Evolutionary conservation across 2,113 vertebrate genomes (phyloP).

Genomic region (Gallinago media): DNA sequence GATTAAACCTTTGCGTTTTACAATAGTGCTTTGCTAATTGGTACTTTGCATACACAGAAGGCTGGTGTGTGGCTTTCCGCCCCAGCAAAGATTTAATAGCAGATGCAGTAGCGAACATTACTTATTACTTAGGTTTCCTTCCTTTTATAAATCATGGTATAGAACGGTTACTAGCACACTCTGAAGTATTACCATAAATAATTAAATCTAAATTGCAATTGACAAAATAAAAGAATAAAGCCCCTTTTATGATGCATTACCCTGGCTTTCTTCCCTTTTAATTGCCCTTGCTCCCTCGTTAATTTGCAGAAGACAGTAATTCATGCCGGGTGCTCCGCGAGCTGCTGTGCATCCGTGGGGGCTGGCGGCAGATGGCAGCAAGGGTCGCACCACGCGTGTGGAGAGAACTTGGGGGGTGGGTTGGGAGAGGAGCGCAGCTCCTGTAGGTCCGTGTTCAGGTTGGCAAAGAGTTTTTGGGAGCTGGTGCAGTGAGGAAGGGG

Average conservation of each 20-base stretch:
- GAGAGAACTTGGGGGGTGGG: accelerated
- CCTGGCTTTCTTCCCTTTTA: constrained; percentile 22
- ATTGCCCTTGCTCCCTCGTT: constrained; percentile 20
- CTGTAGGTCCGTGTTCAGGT: accelerated
- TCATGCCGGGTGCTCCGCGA: not conserved
- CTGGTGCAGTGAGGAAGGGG: not conserved
- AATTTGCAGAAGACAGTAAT: constrained; percentile 4
- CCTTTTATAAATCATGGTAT: constrained; percentile 34
- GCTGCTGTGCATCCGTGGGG: not conserved
- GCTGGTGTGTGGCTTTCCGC: constrained; percentile 1
- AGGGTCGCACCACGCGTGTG: accelerated
- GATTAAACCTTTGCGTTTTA: constrained; percentile 52
- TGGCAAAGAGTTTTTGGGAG: not conserved
- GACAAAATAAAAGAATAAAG: constrained; percentile 57
- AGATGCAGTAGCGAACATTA: constrained; percentile 7
- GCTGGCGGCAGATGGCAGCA: not conserved
- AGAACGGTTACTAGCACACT: constrained; percentile 8
- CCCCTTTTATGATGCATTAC: constrained; percentile 49
- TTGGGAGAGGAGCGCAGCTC: not conserved
- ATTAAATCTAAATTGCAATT: constrained; percentile 59
- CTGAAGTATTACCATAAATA: constrained; percentile 62
- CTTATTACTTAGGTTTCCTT: constrained; percentile 48
- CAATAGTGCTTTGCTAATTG: constrained; percentile 58
- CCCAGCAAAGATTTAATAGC: constrained; percentile 57
- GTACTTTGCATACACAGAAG: constrained; percentile 30